A percentile compares a stretch with the other conserved stretches of the same genome.
phyloP scores from a whole-genome alignment of 2,888 invertebrate species.

The Uloborus plumipes region DNA sequence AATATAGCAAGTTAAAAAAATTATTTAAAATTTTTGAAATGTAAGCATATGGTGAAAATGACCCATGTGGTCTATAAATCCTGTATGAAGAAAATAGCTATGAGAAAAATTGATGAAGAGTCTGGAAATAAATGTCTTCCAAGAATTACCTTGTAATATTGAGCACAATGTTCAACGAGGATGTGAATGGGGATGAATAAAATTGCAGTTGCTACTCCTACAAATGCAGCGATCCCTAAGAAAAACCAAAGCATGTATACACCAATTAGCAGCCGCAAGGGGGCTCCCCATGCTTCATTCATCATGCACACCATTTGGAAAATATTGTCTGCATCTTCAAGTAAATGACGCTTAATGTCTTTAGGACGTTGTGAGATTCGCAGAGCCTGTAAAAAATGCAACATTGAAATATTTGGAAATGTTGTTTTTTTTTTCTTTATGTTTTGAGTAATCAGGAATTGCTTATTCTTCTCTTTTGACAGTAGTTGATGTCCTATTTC shows the following conservation, averaged over 20 bases:
- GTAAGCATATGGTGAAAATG: too few relatives aligned
- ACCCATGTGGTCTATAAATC: too few relatives aligned
- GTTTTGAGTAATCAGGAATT: too few relatives aligned
- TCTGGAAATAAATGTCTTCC: too few relatives aligned
- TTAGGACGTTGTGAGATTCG: slow-evolving; percentile 17
- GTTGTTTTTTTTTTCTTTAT: too few relatives aligned
- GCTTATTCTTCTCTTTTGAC: too few relatives aligned
- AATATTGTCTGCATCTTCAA: slow-evolving; percentile 63
- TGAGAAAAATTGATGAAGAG: too few relatives aligned
- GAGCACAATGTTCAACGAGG: slow-evolving; percentile 12
- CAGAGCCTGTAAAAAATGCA: slow-evolving; percentile 24
- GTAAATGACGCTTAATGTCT: slow-evolving; percentile 17
- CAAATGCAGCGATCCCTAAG: slow-evolving; percentile 60
- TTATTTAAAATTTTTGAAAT: too few relatives aligned
- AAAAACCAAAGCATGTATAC: slow-evolving; percentile 62
- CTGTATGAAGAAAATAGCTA: too few relatives aligned
- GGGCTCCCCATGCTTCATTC: slow-evolving; percentile 64
- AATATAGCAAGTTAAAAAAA: too few relatives aligned
- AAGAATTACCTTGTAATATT: slow-evolving; percentile 24
- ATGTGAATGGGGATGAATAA: slow-evolving; percentile 60
- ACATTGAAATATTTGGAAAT: neutral
- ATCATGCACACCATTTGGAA: slow-evolving; percentile 54
- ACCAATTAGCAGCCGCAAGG: slow-evolving; percentile 60
- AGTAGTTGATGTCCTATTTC: too few relatives aligned
- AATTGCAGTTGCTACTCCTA: slow-evolving; percentile 60